Percentiles rank a stretch among this genome's conserved stretches.
Evolutionary conservation across 2,888 invertebrate species (phyloP).

Genomic region (Abscondita cerata): DNA sequence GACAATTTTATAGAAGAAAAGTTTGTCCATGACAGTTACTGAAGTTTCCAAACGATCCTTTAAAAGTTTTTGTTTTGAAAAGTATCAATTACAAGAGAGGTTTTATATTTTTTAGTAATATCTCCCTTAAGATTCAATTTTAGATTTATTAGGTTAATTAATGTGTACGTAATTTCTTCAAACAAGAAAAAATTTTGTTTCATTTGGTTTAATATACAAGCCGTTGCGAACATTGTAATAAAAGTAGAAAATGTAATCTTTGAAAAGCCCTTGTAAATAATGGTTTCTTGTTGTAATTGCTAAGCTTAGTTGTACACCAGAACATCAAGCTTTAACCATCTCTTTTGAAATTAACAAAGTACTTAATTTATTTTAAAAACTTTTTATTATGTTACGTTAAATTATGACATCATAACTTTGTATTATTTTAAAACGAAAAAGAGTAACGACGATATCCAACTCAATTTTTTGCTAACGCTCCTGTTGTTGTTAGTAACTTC

Average conservation of each 20-base stretch:
- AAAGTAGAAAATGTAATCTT: slow-evolving; percentile 5
- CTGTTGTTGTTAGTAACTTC: no score
- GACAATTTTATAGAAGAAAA: slow-evolving; percentile 7
- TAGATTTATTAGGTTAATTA: slow-evolving; percentile 3
- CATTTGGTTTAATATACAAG: background rate
- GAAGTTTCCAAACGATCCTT: slow-evolving; percentile 3
- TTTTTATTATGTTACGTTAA: no score
- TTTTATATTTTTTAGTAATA: slow-evolving; percentile 6
- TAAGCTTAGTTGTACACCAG: slow-evolving; percentile 3
- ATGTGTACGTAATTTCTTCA: background rate
- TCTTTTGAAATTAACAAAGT: slow-evolving; percentile 4
- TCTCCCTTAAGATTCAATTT: background rate
- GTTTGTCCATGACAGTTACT: slow-evolving; percentile 13
- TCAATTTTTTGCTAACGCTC: no score
- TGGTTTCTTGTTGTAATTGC: slow-evolving; percentile 5
- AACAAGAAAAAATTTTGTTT: background rate
- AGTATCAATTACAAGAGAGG: slow-evolving; percentile 8
- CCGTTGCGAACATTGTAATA: background rate
- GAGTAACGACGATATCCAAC: no score
- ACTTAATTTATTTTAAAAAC: slow-evolving; percentile 3
- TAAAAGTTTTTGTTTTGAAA: slow-evolving; percentile 10
- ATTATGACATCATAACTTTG: background rate
- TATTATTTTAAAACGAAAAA: background rate
- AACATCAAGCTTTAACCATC: background rate
- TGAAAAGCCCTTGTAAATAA: slow-evolving; percentile 5